Percentiles rank a stretch among this genome's conserved stretches.
These are phyloP conservation scores for Sparus aurata DNA, from an alignment of 2,797 vertebrate species.

Conservation along the genomic window DNA sequence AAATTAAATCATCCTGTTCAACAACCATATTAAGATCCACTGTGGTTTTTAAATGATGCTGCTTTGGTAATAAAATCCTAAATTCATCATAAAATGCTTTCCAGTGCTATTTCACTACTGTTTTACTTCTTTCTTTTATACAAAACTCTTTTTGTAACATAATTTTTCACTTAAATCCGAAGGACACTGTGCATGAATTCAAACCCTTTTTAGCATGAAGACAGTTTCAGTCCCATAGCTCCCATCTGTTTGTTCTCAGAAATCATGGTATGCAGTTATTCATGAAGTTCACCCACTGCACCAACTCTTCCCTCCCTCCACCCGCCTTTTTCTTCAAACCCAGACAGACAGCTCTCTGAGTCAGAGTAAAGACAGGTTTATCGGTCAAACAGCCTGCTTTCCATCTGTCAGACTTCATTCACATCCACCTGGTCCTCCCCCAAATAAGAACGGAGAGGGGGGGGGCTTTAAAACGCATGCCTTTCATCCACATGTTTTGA, in stretches of 20 bases:
- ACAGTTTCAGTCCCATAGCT: background rate
- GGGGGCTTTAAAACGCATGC: background rate
- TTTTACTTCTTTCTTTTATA: background rate
- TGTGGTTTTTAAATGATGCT: background rate
- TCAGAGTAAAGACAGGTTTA: constrained; percentile 55
- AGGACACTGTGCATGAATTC: background rate
- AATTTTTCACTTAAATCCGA: background rate
- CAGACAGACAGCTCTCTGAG: constrained; percentile 32
- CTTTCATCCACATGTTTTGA: constrained; percentile 64
- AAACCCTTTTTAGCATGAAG: background rate
- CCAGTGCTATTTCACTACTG: background rate
- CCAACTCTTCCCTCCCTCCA: constrained; percentile 17
- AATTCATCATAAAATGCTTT: background rate
- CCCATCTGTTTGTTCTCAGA: constrained; percentile 50
- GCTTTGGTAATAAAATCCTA: background rate
- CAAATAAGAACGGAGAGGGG: background rate
- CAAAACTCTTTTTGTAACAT: background rate
- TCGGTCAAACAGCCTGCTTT: constrained; percentile 55
- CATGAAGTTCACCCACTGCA: constrained; percentile 47
- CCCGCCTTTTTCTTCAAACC: constrained; percentile 3
- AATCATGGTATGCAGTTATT: constrained; percentile 11
- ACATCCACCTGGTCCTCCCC: constrained; percentile 40
- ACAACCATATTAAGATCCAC: background rate
- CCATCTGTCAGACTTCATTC: constrained; percentile 48
- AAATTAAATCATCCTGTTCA: background rate